These are phyloP conservation scores for Cranoglanis bouderius DNA, from an alignment of 2,113 vertebrate species.

Conservation along the genomic window DNA sequence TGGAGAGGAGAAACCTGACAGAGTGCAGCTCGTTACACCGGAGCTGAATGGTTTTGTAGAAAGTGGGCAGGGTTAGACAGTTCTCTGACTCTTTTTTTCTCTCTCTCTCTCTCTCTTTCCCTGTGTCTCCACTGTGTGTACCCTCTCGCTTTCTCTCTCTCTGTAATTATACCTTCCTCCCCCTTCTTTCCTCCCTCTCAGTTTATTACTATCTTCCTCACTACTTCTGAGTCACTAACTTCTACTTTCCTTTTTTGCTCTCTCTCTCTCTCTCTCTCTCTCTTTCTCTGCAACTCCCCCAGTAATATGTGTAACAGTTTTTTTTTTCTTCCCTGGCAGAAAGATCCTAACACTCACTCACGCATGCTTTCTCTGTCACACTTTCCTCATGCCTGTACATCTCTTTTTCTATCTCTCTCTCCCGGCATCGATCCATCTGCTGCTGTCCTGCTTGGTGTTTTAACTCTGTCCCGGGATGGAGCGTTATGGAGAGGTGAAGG, in stretches of 20 bases:
- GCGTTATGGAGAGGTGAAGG: constrained; percentile 19
- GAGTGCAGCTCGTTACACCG: constrained; percentile 50
- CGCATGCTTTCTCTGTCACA: constrained; percentile 36
- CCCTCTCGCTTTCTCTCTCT: constrained; percentile 60
- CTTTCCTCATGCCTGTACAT: constrained; percentile 32
- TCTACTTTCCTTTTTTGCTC: constrained; percentile 44
- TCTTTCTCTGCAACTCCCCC: constrained; percentile 54
- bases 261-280: constrained; percentile 40
- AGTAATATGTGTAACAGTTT: constrained; percentile 53
- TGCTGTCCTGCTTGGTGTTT: constrained; percentile 43
- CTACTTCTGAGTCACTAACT: constrained; percentile 66
- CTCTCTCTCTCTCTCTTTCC: constrained; percentile 55
- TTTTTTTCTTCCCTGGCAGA: constrained; percentile 41
- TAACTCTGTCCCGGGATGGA: constrained; percentile 36
- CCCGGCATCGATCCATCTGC: constrained; percentile 43
- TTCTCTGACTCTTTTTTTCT: constrained; percentile 63
- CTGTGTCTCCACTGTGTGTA: constrained; percentile 53
- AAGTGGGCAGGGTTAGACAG: constrained; percentile 73
- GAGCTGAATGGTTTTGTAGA: constrained; percentile 66
- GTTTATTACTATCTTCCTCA: constrained; percentile 73
- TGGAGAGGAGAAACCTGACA: constrained; percentile 56
- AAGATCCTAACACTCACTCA: constrained; percentile 45
- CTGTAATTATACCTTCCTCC: constrained; percentile 75
- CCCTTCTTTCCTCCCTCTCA: constrained; percentile 72
- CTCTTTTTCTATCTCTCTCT: constrained; percentile 32